Evolutionary conservation across 1,140 invertebrate species (phyloP).

Genomic region (Bombus ignitus): DNA sequence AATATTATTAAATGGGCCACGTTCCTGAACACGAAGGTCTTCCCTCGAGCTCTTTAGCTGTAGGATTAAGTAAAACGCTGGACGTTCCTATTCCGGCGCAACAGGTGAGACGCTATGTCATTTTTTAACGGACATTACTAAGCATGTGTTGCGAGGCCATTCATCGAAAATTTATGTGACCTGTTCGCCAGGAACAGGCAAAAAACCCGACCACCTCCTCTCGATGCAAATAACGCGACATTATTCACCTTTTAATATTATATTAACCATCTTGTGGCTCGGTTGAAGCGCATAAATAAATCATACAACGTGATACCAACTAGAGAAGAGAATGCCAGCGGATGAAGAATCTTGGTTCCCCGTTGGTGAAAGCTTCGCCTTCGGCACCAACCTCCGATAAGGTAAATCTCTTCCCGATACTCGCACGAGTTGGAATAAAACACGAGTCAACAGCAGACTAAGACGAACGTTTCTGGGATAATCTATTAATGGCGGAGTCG

Average conservation of each 20-base stretch:
- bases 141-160: slow-evolving; percentile 53
- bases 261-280: not conserved
- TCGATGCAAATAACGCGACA: slow-evolving; percentile 17
- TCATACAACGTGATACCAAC: not conserved
- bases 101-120: slow-evolving; percentile 68
- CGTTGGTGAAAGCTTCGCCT: not conserved
- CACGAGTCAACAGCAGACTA: slow-evolving; percentile 39
- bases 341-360: not conserved
- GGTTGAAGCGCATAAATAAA: slow-evolving; percentile 26
- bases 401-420: slow-evolving; percentile 28
- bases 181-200: slow-evolving; percentile 3
- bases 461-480: slow-evolving; percentile 65
- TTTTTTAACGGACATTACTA: slow-evolving; percentile 69
- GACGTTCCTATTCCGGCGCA: slow-evolving; percentile 67
- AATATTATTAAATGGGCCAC: slow-evolving; percentile 65
- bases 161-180: slow-evolving; percentile 53
- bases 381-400: not conserved
- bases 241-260: slow-evolving; percentile 35
- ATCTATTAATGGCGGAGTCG: slow-evolving; percentile 74
- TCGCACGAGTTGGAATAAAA: not conserved
- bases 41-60: slow-evolving; percentile 65
- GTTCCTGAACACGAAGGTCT: slow-evolving; percentile 63
- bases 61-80: slow-evolving; percentile 69
- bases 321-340: not conserved
- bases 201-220: not conserved